phyloP scores from a whole-genome alignment of 2,888 invertebrate species.

The Odontothrips loti region DNA sequence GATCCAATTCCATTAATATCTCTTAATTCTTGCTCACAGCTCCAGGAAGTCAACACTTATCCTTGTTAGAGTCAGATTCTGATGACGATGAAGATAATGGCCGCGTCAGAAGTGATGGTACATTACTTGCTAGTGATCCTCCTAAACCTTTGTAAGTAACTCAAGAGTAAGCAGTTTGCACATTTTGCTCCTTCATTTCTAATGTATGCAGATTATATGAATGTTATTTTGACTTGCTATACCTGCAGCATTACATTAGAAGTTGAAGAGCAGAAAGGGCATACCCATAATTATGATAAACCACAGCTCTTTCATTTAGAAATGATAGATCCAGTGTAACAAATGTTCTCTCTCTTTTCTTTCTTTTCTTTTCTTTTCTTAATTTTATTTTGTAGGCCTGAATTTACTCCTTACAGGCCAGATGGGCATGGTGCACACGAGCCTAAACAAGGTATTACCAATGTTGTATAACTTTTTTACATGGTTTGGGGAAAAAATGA shows the following conservation, averaged over 20 bases:
- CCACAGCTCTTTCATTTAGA: constrained; percentile 23
- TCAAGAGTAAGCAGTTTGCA: no score
- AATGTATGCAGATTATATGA: no score
- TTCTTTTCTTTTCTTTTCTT: constrained; percentile 38
- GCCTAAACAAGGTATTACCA: background rate
- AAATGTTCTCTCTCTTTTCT: constrained; percentile 34
- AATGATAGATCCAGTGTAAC: constrained; percentile 27
- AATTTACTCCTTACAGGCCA: constrained; percentile 52
- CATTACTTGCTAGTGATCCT: constrained; percentile 91
- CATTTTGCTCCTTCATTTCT: no score
- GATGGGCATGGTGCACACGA: constrained; percentile 42
- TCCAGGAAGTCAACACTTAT: constrained; percentile 39
- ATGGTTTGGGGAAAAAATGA: background rate
- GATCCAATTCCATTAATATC: background rate
- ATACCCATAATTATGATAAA: background rate
- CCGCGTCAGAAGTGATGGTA: constrained; percentile 76
- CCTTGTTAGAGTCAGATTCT: constrained; percentile 50
- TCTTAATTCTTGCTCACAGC: background rate
- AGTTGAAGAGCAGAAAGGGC: background rate
- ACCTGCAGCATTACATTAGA: constrained; percentile 35
- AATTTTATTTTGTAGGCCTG: constrained; percentile 44
- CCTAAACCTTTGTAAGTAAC: constrained; percentile 88
- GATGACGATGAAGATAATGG: constrained; percentile 74
- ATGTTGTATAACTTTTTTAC: background rate
- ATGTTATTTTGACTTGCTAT: no score